phyloP scores from a whole-genome alignment of 2,888 invertebrate species.

The Entomobrya proxima region DNA sequence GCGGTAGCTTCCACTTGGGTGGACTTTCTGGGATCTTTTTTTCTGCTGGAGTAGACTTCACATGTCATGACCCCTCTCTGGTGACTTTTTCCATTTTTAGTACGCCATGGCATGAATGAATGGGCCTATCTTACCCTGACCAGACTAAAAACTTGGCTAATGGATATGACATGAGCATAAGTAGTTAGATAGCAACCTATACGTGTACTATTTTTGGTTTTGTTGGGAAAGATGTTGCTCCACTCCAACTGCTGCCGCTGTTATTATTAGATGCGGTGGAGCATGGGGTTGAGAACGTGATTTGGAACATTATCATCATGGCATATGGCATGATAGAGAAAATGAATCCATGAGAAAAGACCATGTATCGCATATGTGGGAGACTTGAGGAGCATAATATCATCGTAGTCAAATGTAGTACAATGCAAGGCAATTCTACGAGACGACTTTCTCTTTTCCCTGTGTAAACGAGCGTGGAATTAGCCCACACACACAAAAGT shows the following conservation, averaged over 20 bases:
- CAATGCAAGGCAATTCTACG: neutral
- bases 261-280: constrained; percentile 30
- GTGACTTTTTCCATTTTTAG: constrained; percentile 14
- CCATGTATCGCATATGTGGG: constrained; percentile 5
- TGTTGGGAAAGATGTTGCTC: neutral
- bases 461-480: constrained; percentile 9
- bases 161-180: constrained; percentile 4
- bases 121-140: neutral
- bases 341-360: constrained; percentile 3
- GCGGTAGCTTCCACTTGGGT: neutral
- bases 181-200: neutral
- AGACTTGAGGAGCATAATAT: neutral
- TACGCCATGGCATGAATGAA: constrained; percentile 25
- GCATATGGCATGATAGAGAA: constrained; percentile 22
- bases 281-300: constrained; percentile 42
- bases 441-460: constrained; percentile 26
- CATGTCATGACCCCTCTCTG: constrained; percentile 43
- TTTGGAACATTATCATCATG: constrained; percentile 27
- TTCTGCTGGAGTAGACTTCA: constrained; percentile 13
- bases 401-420: neutral
- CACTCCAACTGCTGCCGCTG: neutral
- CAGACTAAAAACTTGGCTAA: constrained; percentile 10
- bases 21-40: neutral
- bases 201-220: neutral
- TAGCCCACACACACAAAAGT: neutral